Evolutionary conservation across 2,113 vertebrate genomes (phyloP).

Genomic region (Anguilla japonica): DNA sequence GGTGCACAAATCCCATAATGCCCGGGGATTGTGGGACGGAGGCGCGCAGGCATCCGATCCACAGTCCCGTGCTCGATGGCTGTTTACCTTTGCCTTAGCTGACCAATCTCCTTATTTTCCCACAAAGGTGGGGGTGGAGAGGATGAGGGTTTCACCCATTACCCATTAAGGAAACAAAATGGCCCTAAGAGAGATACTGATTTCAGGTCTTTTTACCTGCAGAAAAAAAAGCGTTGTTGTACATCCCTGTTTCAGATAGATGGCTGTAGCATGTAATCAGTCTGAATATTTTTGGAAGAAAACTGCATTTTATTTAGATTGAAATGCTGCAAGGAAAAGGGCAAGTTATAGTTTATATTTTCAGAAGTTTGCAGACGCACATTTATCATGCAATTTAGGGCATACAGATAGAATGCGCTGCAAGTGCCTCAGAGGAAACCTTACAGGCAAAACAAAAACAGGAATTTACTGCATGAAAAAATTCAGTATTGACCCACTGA

Average conservation of each 20-base stretch:
- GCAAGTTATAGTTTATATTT: too few species aligned
- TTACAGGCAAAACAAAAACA: too few species aligned
- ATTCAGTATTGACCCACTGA: too few species aligned
- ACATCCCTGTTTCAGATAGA: background rate
- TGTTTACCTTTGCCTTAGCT: slow-evolving; percentile 11
- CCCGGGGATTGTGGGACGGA: background rate
- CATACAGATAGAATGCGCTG: too few species aligned
- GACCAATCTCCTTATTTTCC: background rate
- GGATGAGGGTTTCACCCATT: background rate
- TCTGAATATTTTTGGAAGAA: background rate
- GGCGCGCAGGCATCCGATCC: background rate
- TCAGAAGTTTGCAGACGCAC: too few species aligned
- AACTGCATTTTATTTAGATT: background rate
- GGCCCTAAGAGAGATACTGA: background rate
- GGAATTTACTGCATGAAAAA: too few species aligned
- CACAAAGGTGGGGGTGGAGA: too few species aligned
- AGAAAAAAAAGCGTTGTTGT: background rate
- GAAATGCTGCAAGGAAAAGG: background rate
- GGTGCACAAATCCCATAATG: background rate
- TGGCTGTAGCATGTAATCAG: background rate
- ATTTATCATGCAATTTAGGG: too few species aligned
- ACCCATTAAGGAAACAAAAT: background rate
- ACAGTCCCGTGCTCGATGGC: background rate
- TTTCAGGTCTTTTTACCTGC: background rate
- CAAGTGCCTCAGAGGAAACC: too few species aligned